Evolutionary conservation across 2,113 vertebrate genomes (phyloP).

Genomic region (Megaleporinus macrocephalus): DNA sequence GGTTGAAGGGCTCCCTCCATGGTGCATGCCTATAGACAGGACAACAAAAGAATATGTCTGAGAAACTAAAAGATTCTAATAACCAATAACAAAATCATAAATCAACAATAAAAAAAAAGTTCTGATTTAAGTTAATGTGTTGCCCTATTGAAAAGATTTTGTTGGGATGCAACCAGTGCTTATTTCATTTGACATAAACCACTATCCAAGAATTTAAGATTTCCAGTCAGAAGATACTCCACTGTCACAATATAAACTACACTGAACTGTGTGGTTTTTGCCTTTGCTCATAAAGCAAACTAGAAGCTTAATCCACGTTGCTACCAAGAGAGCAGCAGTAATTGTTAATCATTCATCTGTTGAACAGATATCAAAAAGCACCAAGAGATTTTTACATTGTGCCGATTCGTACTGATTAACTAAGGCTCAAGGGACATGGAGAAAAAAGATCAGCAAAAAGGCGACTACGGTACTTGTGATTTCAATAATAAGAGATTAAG

Average conservation of each 20-base stretch:
- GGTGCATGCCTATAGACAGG: conserved; percentile 63
- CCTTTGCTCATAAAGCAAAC: neutral
- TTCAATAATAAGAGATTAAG: no score
- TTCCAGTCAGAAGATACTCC: no score
- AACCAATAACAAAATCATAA: neutral
- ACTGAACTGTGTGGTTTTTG: no score
- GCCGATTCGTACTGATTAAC: neutral
- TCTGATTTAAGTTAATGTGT: neutral
- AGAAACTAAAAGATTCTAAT: no score
- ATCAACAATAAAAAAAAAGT: neutral
- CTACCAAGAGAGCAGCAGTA: neutral
- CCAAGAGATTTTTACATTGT: neutral
- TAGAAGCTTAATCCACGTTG: neutral
- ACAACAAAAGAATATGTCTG: neutral
- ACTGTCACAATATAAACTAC: no score
- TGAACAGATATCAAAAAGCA: neutral
- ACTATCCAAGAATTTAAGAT: no score
- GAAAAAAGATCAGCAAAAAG: neutral
- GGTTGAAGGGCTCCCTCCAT: conserved; percentile 91
- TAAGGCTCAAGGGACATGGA: neutral
- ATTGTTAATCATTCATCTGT: neutral
- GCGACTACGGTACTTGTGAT: neutral
- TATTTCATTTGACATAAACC: neutral
- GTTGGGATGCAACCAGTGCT: neutral
- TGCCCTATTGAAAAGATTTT: neutral